Evolutionary conservation across 92 coral and sea anemone species (phyloP), one percentile per base, ranked within the genome.

Genomic region (Bergia sp.): DNA sequence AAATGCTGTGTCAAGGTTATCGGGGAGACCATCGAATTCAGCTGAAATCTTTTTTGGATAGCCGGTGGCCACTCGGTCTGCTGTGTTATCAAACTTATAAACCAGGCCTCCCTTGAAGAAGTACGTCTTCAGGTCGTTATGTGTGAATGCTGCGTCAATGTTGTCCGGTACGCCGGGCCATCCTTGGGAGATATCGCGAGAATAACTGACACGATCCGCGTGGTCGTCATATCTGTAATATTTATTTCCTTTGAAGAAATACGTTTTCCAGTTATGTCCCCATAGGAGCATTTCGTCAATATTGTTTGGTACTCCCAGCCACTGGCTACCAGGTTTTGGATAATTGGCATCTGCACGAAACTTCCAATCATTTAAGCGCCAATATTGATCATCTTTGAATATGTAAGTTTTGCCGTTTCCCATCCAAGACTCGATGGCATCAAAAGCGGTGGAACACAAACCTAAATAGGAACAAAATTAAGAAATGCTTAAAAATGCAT

Each of bases 71-170:
- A 94, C 96, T 11, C 15, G 42, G 72, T 93, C 93, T 6, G 20
- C 0, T 1, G 0, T 2, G 90, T 91, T 91, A 83, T 96, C 88
- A 73, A 86, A 91, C 88, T 72, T 81, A 86, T 93, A 96, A 65
- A 93, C 93, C 43, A 72, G n/a, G 79, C 90, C 79, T n/a, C 95
- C 98, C 82, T 96, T 94, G 67, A 94, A 94, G 90, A 94, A 92
- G 80, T 90, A 96, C 53, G 93, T 92, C 3, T 69, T 39, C 1
- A 4, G 0, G 38, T 82, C 16, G 10, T 39, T 66, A 64, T 82
- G 77, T 12, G 94, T 72, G 9, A 94, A 55, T 15, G 91, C 94
- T 29, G 98, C 98, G 55, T 96, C 96, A 29, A 92, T 92, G 37
- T 85, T 87, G 73, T 90, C 85, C 5, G 96, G 97, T 8, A 94